A percentile compares a stretch with the other conserved stretches of the same genome.
Evolutionary conservation across 2,888 invertebrate genomes (phyloP).

Genomic region (Imbricaverruca yamaguchii): DNA sequence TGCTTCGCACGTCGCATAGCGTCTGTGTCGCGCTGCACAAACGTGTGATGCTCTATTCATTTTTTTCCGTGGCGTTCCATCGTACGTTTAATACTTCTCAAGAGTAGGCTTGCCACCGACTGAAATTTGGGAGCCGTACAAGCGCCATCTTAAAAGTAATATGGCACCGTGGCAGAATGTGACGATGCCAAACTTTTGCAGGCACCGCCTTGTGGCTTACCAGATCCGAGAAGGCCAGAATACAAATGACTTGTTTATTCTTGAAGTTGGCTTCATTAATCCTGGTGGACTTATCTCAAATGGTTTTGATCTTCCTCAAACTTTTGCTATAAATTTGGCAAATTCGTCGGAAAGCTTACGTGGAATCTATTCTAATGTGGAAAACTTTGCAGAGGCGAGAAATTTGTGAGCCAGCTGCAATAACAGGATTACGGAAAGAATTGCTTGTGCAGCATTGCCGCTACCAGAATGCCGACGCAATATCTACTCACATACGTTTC

Average conservation of each 20-base stretch:
- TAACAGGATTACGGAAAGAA: too few relatives aligned
- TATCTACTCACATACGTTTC: too few relatives aligned
- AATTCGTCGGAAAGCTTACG: background rate
- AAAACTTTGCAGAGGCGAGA: background rate
- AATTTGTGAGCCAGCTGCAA: too few relatives aligned
- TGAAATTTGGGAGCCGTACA: background rate
- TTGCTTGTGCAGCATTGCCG: too few relatives aligned
- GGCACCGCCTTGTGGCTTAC: background rate
- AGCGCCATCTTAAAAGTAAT: background rate
- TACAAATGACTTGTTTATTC: slow-evolving; percentile 21
- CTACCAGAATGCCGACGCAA: too few relatives aligned
- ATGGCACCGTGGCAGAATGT: background rate
- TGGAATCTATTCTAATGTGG: background rate
- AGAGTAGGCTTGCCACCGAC: too few relatives aligned
- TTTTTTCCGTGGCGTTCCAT: too few relatives aligned
- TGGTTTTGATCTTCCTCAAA: slow-evolving; percentile 1
- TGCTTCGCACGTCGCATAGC: too few relatives aligned
- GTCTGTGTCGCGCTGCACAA: too few relatives aligned
- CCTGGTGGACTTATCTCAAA: background rate
- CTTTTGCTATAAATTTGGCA: slow-evolving; percentile 9
- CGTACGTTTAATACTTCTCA: too few relatives aligned
- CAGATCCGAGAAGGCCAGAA: background rate
- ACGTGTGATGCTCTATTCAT: too few relatives aligned
- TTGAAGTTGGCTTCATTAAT: slow-evolving; percentile 1
- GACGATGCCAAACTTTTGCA: background rate